A percentile compares a stretch with the other conserved stretches of the same genome.
Evolutionary conservation across 2,888 invertebrate species (phyloP).

Genomic region (Machimus rusticus): DNA sequence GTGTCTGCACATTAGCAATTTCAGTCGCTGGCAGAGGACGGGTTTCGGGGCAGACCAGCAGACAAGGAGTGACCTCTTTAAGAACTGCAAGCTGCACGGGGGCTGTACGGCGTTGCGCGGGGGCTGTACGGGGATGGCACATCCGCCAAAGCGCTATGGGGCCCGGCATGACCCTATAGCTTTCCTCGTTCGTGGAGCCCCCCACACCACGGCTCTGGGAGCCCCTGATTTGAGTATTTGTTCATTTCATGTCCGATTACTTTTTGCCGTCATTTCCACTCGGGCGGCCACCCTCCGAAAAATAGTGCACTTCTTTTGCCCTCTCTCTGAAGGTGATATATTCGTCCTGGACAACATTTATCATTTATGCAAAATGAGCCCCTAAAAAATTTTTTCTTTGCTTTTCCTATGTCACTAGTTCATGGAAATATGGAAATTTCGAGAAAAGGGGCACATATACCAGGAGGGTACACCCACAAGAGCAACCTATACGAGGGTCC

Average conservation of each 20-base stretch:
- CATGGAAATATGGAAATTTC: constrained; percentile 36
- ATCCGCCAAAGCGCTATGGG: not conserved
- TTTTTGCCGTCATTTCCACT: constrained; percentile 25
- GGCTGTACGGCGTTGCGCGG: not conserved
- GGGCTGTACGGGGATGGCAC: not conserved
- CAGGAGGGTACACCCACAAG: not conserved
- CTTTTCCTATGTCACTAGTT: constrained; percentile 13
- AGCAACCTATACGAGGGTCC: not conserved
- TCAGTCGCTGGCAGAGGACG: not conserved
- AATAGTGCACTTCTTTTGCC: not conserved
- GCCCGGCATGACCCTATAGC: not conserved
- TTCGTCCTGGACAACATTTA: constrained; percentile 38
- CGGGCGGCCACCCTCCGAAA: not conserved
- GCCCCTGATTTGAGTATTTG: constrained; percentile 32
- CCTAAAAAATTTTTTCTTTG: constrained; percentile 1
- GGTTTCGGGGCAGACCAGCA: not conserved
- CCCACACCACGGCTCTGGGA: not conserved
- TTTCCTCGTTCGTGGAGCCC: not conserved
- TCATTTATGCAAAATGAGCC: constrained; percentile 40
- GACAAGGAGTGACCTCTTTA: constrained; percentile 20
- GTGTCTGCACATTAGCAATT: constrained; percentile 30
- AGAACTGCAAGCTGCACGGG: not conserved
- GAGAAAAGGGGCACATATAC: not conserved
- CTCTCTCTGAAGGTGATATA: constrained; percentile 22
- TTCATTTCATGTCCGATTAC: constrained; percentile 39